Base-by-base conservation (phyloP, 2,113 vertebrate species). In the Puma concolor region DNA sequence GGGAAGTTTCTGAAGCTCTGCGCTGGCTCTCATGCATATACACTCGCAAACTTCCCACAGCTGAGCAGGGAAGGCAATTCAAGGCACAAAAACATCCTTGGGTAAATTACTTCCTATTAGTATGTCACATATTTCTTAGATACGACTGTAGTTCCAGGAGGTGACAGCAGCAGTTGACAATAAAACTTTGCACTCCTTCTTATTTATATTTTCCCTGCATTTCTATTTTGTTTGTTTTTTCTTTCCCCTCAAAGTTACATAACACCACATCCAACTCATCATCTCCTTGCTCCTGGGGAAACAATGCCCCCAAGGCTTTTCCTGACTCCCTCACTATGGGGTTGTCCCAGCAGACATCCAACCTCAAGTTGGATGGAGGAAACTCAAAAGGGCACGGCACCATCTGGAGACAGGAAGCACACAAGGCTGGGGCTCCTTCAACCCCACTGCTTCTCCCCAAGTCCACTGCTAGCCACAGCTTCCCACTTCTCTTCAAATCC, bases 21-120 rank as follows among this genome's bases (percentile, higher is more conserved):
- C 97, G 82, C 97, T 72, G 36, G 98, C 98, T 98, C 96, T 98
- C 98, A 98, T 99, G 98, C 98, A 98, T 98, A 98, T 96, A 98
- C 98, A 97, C 98, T 98, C 80, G 16, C 98, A 97, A 98, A 98
- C 98, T 99, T 99, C 98, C 98, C 96, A 95, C 98, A 98, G 98
- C 98, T 94, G 93, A 98, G 98, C 98, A 85, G 98, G 92, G 98
- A 99, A 99, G 98, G 99, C 98, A 99, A 98, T 99, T 99, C 99
- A 98, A 99, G 99, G 98, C 98, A 98, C 98, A 98, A 98, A 99
- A 98, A 98, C 99, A 99, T 99, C 99, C 99, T 99, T 99, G 99
- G 98, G 98, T 99, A 99, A 99, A 99, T 99, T 99, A 98, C 98
- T 99, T 99, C 98, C 99, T 99, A 99, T 99, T 99, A 99, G 99